Evolutionary conservation across 1,140 invertebrate genomes (phyloP).

Genomic region (Anoplophora glabripennis): DNA sequence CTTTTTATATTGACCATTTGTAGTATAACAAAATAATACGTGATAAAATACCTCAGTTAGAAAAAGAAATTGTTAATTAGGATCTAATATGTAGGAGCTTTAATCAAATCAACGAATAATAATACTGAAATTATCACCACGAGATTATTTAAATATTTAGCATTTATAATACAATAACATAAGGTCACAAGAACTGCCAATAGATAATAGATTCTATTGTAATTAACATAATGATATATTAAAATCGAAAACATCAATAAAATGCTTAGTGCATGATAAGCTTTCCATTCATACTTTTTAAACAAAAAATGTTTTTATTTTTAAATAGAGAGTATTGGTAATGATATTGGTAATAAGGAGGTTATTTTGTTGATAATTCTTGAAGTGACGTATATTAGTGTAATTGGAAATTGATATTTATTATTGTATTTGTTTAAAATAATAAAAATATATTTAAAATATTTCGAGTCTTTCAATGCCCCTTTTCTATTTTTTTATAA

Average conservation of each 20-base stretch:
- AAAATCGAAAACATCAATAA: constrained; percentile 12
- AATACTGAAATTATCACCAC: too few species aligned
- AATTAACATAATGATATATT: constrained; percentile 19
- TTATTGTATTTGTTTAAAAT: constrained; percentile 10
- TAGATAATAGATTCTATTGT: constrained; percentile 11
- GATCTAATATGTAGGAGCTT: too few species aligned
- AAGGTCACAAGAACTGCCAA: constrained; percentile 14
- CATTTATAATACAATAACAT: too few species aligned
- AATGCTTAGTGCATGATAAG: constrained; percentile 13
- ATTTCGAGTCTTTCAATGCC: not conserved
- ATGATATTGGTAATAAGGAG: too few species aligned
- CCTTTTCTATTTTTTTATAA: too few species aligned
- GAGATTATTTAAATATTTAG: too few species aligned
- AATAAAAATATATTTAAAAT: constrained; percentile 3
- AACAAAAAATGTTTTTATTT: constrained; percentile 13
- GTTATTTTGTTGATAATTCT: too few species aligned
- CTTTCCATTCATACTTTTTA: constrained; percentile 9
- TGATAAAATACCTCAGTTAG: too few species aligned
- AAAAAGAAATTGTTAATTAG: too few species aligned
- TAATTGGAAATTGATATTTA: constrained; percentile 5
- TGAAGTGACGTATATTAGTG: not conserved
- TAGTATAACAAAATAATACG: too few species aligned
- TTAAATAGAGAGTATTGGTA: constrained; percentile 10
- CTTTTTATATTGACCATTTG: too few species aligned
- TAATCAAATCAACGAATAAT: too few species aligned